These are phyloP conservation scores for Melitaea cinxia DNA, from an alignment of 1,140 invertebrate species.

Conservation along the genomic window DNA sequence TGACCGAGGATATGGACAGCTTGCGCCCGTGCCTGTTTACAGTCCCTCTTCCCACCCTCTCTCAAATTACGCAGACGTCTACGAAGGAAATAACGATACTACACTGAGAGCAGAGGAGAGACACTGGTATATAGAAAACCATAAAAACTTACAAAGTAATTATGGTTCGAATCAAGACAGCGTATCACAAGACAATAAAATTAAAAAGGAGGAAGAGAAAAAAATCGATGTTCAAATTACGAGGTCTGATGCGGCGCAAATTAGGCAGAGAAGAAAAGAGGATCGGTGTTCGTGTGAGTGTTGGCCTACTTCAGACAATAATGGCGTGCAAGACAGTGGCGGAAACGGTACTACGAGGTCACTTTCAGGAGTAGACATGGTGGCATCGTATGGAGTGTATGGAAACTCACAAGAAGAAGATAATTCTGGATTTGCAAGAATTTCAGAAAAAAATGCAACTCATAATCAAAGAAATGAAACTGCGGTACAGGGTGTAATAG, in stretches of 20 bases:
- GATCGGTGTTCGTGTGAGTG: slow-evolving; percentile 80
- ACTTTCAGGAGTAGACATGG: slow-evolving; percentile 78
- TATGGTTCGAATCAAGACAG: slow-evolving; percentile 61
- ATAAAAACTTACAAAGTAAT: slow-evolving; percentile 72
- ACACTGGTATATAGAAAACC: slow-evolving; percentile 81
- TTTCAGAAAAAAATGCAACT: slow-evolving; percentile 68
- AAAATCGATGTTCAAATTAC: slow-evolving; percentile 63
- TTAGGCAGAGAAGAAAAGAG: slow-evolving; percentile 74
- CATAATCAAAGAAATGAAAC: slow-evolving; percentile 69
- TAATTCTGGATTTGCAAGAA: slow-evolving; percentile 73
- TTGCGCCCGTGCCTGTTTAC: slow-evolving; percentile 63
- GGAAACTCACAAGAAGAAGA: slow-evolving; percentile 79
- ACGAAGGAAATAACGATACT: slow-evolving; percentile 80
- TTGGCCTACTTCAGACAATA: slow-evolving; percentile 77
- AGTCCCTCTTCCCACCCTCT: slow-evolving; percentile 70
- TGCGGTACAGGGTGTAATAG: slow-evolving; percentile 77
- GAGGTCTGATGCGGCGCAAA: slow-evolving; percentile 61
- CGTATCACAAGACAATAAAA: slow-evolving; percentile 71
- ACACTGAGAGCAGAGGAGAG: slow-evolving; percentile 78
- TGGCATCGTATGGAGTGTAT: slow-evolving; percentile 79
- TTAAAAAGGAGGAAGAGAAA: slow-evolving; percentile 77
- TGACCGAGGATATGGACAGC: slow-evolving; percentile 69
- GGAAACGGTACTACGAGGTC: slow-evolving; percentile 69
- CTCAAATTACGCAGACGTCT: slow-evolving; percentile 75
- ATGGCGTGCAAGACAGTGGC: slow-evolving; percentile 55